phyloP scores from a whole-genome alignment of 1,140 invertebrate genomes.

The Drosophila setifemur region DNA sequence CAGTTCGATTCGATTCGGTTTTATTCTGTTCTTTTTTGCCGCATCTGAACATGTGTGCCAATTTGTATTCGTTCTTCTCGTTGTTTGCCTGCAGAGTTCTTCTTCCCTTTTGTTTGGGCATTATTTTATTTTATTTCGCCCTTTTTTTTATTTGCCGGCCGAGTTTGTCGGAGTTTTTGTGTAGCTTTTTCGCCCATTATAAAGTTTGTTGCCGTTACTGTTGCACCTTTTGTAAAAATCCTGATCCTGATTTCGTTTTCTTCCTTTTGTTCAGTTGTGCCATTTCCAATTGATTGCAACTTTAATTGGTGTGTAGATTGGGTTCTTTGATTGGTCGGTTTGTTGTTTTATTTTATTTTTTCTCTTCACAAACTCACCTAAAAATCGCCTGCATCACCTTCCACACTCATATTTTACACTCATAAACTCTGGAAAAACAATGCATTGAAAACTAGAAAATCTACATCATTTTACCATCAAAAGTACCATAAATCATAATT shows the following conservation, averaged over 20 bases:
- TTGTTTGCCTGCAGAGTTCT: conserved; percentile 33
- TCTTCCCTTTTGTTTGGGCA: conserved; percentile 39
- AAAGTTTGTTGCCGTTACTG: conserved; percentile 27
- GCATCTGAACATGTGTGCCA: conserved; percentile 17
- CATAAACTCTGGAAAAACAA: too few relatives aligned
- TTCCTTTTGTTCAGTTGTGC: conserved; percentile 22
- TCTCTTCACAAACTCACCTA: conserved; percentile 3
- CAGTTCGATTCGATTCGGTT: too few relatives aligned
- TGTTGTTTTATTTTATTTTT: conserved; percentile 22
- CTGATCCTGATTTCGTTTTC: conserved; percentile 14
- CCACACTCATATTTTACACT: neutral
- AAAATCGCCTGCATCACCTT: conserved; percentile 16
- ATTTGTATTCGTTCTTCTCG: conserved; percentile 33
- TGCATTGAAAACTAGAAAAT: too few relatives aligned
- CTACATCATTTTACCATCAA: too few relatives aligned
- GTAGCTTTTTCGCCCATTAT: conserved; percentile 37
- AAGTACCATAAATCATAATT: too few relatives aligned
- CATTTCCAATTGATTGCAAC: conserved; percentile 60
- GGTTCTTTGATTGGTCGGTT: conserved; percentile 42
- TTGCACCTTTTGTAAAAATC: conserved; percentile 29
- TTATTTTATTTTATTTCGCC: conserved; percentile 6
- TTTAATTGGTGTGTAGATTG: conserved; percentile 58
- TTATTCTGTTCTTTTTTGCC: neutral
- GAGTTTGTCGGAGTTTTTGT: conserved; percentile 27
- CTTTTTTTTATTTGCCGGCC: conserved; percentile 7